These are phyloP conservation scores for Helarctos malayanus DNA, from an alignment of 2,797 vertebrate species.

Conservation along the genomic window DNA sequence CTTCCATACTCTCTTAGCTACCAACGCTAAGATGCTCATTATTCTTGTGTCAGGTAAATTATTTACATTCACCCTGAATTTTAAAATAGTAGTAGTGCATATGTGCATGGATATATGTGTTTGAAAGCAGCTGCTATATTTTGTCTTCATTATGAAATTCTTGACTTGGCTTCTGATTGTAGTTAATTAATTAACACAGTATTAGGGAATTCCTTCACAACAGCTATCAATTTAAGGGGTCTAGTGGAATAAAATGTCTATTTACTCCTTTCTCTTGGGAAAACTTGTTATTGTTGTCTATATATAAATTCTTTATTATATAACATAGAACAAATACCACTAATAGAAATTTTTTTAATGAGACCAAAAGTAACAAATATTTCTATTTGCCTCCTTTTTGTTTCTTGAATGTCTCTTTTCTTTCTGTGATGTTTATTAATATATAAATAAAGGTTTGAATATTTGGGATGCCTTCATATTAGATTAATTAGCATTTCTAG, in stretches of 20 bases:
- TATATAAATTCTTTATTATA: background rate
- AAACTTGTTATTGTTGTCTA: conserved; percentile 19
- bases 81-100: background rate
- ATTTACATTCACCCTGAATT: conserved; percentile 38
- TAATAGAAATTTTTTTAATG: conserved; percentile 11
- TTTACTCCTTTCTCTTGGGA: background rate
- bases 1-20: conserved; percentile 93
- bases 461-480: background rate
- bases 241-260: background rate
- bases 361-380: background rate
- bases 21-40: conserved; percentile 94
- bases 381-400: background rate
- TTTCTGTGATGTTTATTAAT: conserved; percentile 9
- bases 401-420: background rate
- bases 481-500: conserved; percentile 26
- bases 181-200: conserved; percentile 20
- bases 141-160: conserved; percentile 35
- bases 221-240: background rate
- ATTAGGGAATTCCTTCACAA: conserved; percentile 8
- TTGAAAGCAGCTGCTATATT: conserved; percentile 18
- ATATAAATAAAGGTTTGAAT: conserved; percentile 41
- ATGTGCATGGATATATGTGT: background rate
- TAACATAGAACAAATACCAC: conserved; percentile 17
- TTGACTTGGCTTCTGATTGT: conserved; percentile 8
- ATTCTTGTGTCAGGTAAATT: conserved; percentile 94